Base-by-base conservation (phyloP, 2,113 vertebrate species). In the Bambusicola thoracicus region DNA sequence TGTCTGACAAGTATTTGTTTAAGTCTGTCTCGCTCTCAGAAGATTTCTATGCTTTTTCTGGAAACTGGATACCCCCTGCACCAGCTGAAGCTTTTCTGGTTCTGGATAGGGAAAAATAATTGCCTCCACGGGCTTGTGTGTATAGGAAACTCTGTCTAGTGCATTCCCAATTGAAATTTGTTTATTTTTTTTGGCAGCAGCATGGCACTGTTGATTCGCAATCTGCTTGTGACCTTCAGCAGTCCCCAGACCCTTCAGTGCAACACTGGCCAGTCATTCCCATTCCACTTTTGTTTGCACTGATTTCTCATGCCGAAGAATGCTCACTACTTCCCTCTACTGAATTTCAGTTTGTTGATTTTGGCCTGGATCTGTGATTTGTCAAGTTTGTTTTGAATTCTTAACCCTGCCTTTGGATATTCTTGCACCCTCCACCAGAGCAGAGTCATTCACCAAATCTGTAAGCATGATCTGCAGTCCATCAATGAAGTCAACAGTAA, bases 171-270 rank as follows among this genome's bases (percentile, higher is more conserved):
- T 81, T 32, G 77, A 86, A 76, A 75, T 68, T 59, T 65, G 76
- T 43, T 89, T 83, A 29, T 0, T 0, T n/a, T 86, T 91, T 94
- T 91, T 94, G 90, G 93, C 87, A 94, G 85, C 82, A 59, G 4
- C 36, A 6, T 43, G 82, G 41, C 67, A 32, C 10, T 85, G 92
- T 13, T 95, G 93, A 94, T 84, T 92, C 76, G 81, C 90, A 92
- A 22, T 68, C 65, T 94, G 94, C 66, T 89, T 85, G 20, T 65
- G 90, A 74, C 77, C 90, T 55, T 75, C 76, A 32, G 51, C 29
- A 78, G 46, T 90, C 83, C 87, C 85, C 56, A 79, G 61, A 38
- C 56, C 41, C 49, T 78, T 73, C 75, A 58, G 66, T 77, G 67
- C 67, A 55, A 46, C 72, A 8, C 40, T 75, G 90, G 61, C 34